Conservation (phyloP, 2,113 vertebrate genomes). For the Tretioscincus oriximinensis region DNA sequence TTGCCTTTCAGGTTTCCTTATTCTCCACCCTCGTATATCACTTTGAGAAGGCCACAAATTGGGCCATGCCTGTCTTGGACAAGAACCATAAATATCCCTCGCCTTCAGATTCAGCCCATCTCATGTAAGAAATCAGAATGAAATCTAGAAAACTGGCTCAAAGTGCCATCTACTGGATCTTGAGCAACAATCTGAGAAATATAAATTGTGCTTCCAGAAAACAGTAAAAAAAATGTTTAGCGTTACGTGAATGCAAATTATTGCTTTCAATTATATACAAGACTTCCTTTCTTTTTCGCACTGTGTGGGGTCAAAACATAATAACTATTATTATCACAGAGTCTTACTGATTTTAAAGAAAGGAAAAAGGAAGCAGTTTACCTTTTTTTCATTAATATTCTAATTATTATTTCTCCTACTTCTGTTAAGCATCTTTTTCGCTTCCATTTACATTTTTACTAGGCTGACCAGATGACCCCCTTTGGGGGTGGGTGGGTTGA, state of each 20-base stretch:
- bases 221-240: not conserved
- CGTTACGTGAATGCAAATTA: not conserved
- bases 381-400: not conserved
- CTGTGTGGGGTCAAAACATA: not conserved
- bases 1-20: not conserved
- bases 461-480: too few species aligned
- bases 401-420: not conserved
- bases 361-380: not conserved
- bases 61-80: not conserved
- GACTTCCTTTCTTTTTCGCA: not conserved
- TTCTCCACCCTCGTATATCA: not conserved
- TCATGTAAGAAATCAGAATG: not conserved
- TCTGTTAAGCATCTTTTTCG: not conserved
- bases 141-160: conserved; percentile 35
- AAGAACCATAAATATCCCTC: conserved; percentile 17
- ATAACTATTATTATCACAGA: not conserved
- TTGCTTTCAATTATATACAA: not conserved
- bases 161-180: conserved; percentile 61
- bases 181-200: not conserved
- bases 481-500: too few species aligned
- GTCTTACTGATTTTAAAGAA: not conserved
- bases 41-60: not conserved
- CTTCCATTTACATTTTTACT: not conserved
- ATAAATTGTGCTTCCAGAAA: not conserved
- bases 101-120: not conserved